Base-by-base conservation (phyloP, 2,888 invertebrate species). In the Deilephila porcellus region DNA sequence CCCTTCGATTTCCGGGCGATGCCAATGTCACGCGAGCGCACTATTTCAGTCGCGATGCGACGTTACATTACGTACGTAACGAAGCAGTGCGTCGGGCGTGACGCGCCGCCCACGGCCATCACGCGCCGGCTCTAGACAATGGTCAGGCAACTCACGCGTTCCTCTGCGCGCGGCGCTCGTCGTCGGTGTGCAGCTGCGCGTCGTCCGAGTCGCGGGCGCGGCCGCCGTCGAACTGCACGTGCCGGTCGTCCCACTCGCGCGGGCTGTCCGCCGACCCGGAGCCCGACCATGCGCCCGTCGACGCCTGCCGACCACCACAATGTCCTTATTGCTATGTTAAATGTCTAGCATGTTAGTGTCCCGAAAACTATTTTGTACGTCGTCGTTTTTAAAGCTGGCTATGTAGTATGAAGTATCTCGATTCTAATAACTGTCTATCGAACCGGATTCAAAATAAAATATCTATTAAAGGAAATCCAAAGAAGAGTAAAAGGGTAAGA, bases 201-300 rank as follows among this genome's bases (percentile, higher is more conserved):
- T 73, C 63, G 20, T 80, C 71, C 63, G 70, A 45, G 75, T 86
- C 85, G 79, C 88, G 83, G 5, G 29, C 59, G 75, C 78, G 53
- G 74, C 78, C 62, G 81, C 84, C 85, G 74, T 88, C 88, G 79
- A 91, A 92, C 85, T 91, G 91, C 73, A 93, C 93, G 76, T 84
- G 92, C 0, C 89, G 86, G 60, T 88, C 89, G 6, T 87, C 89
- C 96, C 3, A 6, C 1, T 76, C 80, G 56, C 77, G 78, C 72
- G 74, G 73, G 37, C 74, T 74, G 74, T 71, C 60, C 67, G 70
- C 73, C 45, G 45, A 45, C 45, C 45, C 45, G 45, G 45, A 11
- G 14, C 45, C 45, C 45, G 45, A 45, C 45, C 45, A 45, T 2
- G 7, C 37, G 8, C 37, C 37, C 37, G 37, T 37, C 37, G 37